Percentiles rank a stretch among this genome's conserved stretches.
Evolutionary conservation across 2,888 invertebrate species (phyloP).

Genomic region (Cephalotes varians): DNA sequence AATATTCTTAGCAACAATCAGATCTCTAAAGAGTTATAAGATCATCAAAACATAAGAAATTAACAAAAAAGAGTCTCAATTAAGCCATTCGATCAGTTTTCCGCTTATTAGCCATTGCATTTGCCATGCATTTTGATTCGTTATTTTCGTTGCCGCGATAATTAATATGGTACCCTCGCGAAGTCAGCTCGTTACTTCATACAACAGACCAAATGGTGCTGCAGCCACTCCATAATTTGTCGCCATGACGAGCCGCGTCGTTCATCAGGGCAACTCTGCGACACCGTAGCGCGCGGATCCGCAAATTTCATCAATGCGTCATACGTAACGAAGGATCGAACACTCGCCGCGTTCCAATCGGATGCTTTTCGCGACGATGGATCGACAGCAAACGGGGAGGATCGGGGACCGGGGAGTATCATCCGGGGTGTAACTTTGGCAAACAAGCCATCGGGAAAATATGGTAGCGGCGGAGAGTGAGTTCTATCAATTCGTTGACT

Average conservation of each 20-base stretch:
- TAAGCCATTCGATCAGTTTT: neutral
- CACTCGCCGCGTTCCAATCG: slow-evolving; percentile 34
- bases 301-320: slow-evolving; percentile 52
- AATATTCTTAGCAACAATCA: neutral
- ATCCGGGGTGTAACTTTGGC: slow-evolving; percentile 31
- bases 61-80: neutral
- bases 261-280: slow-evolving; percentile 49
- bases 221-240: slow-evolving; percentile 35
- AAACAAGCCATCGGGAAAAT: slow-evolving; percentile 32
- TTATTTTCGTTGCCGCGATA: slow-evolving; percentile 19
- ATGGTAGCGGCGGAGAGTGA: neutral
- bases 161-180: slow-evolving; percentile 27
- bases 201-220: slow-evolving; percentile 21
- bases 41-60: neutral
- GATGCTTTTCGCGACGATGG: slow-evolving; percentile 27
- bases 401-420: neutral
- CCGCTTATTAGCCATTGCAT: neutral
- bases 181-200: slow-evolving; percentile 50
- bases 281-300: slow-evolving; percentile 43
- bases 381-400: neutral
- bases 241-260: slow-evolving; percentile 32
- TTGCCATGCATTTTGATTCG: too few species aligned
- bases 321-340: slow-evolving; percentile 52
- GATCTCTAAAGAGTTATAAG: neutral
- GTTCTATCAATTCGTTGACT: slow-evolving; percentile 46